Percentiles rank a stretch among this genome's conserved stretches.
Evolutionary conservation across 2,113 vertebrate genomes (phyloP).

Genomic region (Lophius piscatorius): DNA sequence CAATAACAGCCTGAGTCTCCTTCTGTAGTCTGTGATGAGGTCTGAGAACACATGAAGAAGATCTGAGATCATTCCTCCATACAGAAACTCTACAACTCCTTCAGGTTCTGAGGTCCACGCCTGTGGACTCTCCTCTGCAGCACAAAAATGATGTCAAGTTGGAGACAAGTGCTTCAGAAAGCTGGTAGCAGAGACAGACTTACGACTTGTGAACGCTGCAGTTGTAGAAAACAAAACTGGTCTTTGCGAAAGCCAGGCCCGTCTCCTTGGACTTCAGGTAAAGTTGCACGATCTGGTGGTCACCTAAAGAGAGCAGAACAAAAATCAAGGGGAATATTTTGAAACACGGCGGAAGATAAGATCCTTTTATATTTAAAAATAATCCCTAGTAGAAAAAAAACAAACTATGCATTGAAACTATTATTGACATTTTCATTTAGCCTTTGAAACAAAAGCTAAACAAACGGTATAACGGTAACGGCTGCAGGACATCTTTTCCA

Average conservation of each 20-base stretch:
- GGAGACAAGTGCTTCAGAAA: neutral
- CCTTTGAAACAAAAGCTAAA: too few relatives aligned
- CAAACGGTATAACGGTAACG: too few relatives aligned
- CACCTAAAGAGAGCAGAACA: constrained; percentile 78
- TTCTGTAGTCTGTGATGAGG: too few relatives aligned
- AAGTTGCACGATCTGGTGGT: constrained; percentile 96
- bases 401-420: neutral
- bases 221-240: constrained; percentile 99
- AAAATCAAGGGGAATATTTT: neutral
- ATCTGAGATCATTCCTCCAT: too few relatives aligned
- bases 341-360: too few relatives aligned
- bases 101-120: too few relatives aligned
- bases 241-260: constrained; percentile 95
- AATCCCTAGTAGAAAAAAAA: neutral
- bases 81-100: too few relatives aligned
- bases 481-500: constrained; percentile 5
- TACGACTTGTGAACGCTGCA: constrained; percentile 99
- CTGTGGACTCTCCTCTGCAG: too few relatives aligned
- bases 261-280: constrained; percentile 98
- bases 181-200: constrained; percentile 60
- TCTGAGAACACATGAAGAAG: too few relatives aligned
- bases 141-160: neutral
- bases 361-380: too few relatives aligned
- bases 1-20: too few relatives aligned
- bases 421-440: neutral